These are phyloP conservation scores for Marronus borbonicus DNA, from an alignment of 2,888 invertebrate genomes.

Conservation along the genomic window DNA sequence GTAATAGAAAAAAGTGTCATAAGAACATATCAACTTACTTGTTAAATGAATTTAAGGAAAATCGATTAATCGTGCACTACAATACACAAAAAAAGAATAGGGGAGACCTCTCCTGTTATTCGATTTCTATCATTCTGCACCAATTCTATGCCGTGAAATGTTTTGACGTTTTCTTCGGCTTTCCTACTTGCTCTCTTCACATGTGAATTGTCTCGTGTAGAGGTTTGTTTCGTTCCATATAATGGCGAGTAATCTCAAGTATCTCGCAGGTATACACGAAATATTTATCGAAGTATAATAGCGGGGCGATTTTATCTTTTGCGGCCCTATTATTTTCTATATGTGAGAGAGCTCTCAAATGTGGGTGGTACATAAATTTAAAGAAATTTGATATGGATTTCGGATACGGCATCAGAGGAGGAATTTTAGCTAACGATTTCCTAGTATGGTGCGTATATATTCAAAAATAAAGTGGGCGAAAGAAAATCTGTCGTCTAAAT, in stretches of 20 bases:
- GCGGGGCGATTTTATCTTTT: slow-evolving; percentile 42
- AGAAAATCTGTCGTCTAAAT: too few relatives aligned
- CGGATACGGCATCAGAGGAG: neutral
- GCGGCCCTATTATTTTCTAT: slow-evolving; percentile 30
- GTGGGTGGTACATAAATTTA: slow-evolving; percentile 36
- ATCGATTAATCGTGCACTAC: too few relatives aligned
- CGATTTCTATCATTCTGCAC: neutral
- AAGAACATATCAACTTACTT: slow-evolving; percentile 2
- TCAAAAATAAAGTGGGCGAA: too few relatives aligned
- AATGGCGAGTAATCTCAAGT: slow-evolving; percentile 40
- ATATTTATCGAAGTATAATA: slow-evolving; percentile 42
- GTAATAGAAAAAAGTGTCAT: neutral
- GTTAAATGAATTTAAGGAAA: neutral
- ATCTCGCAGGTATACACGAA: slow-evolving; percentile 30
- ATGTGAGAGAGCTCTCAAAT: slow-evolving; percentile 4
- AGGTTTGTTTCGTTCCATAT: slow-evolving; percentile 26
- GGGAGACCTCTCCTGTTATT: neutral
- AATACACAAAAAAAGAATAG: neutral
- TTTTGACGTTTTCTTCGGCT: slow-evolving; percentile 46
- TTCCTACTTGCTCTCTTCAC: slow-evolving; percentile 17
- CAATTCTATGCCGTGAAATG: neutral
- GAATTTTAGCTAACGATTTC: neutral
- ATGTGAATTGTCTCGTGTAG: slow-evolving; percentile 10
- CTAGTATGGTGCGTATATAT: too few relatives aligned
- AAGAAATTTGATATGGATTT: slow-evolving; percentile 39